phyloP scores from a whole-genome alignment of 2,888 invertebrate genomes.

The Auanema sp. region DNA sequence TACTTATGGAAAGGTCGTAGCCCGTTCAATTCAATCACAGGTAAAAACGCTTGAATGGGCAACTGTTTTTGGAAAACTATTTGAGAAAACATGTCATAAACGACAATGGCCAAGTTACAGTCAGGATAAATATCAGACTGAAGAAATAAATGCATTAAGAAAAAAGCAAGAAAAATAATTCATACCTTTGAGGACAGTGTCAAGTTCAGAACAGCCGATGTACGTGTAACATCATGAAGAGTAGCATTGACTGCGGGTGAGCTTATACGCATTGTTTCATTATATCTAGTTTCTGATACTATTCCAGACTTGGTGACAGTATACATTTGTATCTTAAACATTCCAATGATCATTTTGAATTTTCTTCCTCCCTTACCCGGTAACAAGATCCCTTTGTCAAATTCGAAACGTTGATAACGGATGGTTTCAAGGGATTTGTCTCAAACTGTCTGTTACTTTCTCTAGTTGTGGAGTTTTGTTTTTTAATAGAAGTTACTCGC shows the following conservation, averaged over 20 bases:
- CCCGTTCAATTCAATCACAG: slow-evolving; percentile 48
- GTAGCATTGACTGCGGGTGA: slow-evolving; percentile 53
- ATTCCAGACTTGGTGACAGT: slow-evolving; percentile 62
- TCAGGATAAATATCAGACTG: slow-evolving; percentile 26
- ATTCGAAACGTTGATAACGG: slow-evolving; percentile 30
- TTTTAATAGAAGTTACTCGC: slow-evolving; percentile 27
- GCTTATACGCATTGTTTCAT: slow-evolving; percentile 50
- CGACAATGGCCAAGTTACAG: slow-evolving; percentile 50
- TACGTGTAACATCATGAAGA: slow-evolving; percentile 42
- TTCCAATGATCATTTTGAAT: background rate
- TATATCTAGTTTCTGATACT: slow-evolving; percentile 54
- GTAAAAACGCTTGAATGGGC: slow-evolving; percentile 28
- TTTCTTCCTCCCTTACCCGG: slow-evolving; percentile 28
- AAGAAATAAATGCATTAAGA: no score
- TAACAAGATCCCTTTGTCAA: slow-evolving; percentile 57
- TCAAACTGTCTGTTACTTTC: slow-evolving; percentile 38
- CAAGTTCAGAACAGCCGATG: slow-evolving; percentile 27
- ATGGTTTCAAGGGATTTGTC: slow-evolving; percentile 29
- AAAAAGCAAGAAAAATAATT: no score
- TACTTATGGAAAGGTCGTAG: slow-evolving; percentile 60
- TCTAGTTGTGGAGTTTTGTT: slow-evolving; percentile 14
- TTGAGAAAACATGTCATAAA: slow-evolving; percentile 48
- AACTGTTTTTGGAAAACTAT: slow-evolving; percentile 48
- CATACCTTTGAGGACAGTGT: slow-evolving; percentile 5
- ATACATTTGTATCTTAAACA: slow-evolving; percentile 52